phyloP scores from a whole-genome alignment of 2,797 vertebrate species.

The Bradypus variegatus region DNA sequence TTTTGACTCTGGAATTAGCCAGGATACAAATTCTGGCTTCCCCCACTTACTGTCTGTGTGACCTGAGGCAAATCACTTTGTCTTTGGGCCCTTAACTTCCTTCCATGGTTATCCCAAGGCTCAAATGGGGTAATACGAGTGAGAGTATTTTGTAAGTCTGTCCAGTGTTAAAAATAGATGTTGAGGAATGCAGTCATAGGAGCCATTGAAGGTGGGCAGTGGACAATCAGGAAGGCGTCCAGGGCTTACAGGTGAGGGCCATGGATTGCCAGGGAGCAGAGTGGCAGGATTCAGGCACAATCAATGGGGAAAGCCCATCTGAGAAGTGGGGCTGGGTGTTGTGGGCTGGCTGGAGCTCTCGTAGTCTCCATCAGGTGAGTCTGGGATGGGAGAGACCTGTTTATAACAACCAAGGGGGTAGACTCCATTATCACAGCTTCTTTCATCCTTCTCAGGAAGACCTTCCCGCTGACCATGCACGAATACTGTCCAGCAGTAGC shows the following conservation, averaged over 20 bases:
- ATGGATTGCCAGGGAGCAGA: neutral
- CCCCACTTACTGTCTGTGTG: neutral
- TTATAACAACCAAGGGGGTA: neutral
- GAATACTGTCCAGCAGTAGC: neutral
- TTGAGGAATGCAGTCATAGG: neutral
- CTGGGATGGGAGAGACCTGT: neutral
- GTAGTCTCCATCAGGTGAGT: neutral
- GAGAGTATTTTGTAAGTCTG: neutral
- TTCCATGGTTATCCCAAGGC: neutral
- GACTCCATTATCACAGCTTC: neutral
- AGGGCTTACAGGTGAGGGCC: neutral
- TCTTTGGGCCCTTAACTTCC: neutral
- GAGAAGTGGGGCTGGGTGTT: neutral
- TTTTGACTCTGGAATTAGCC: neutral
- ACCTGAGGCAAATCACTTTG: neutral
- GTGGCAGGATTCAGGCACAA: no score
- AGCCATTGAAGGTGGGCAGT: neutral
- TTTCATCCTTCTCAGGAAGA: neutral
- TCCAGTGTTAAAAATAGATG: neutral
- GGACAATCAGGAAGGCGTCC: neutral
- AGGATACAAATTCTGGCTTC: neutral
- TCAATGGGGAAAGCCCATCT: rapidly evolving
- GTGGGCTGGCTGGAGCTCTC: neutral
- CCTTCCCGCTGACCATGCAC: neutral
- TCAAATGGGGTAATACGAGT: neutral